phyloP scores from a whole-genome alignment of 2,797 vertebrate species.

The Oreochromis mossambicus region DNA sequence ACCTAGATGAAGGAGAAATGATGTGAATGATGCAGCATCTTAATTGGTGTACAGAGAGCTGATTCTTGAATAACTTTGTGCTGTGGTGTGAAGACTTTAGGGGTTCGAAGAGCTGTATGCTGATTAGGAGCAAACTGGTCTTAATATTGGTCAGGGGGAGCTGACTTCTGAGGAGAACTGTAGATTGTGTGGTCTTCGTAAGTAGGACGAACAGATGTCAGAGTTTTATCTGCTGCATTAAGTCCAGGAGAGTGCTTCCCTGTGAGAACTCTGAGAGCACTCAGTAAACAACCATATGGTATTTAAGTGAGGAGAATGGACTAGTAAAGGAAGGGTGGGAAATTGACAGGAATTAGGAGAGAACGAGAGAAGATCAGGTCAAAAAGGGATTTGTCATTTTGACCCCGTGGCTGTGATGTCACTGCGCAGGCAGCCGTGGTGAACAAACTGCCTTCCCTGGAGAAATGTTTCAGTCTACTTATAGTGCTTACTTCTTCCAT shows the following conservation, averaged over 20 bases:
- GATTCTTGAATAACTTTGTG: neutral
- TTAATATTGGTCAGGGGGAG: neutral
- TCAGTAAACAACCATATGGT: constrained; percentile 59
- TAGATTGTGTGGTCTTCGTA: constrained; percentile 56
- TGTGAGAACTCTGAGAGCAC: constrained; percentile 41
- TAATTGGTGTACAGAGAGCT: constrained; percentile 6
- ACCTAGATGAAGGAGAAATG: constrained; percentile 18
- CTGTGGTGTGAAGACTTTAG: neutral
- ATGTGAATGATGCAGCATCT: neutral
- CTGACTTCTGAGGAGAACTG: constrained; percentile 36
- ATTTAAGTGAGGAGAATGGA: constrained; percentile 1
- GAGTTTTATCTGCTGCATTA: constrained; percentile 71
- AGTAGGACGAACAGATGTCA: constrained; percentile 78
- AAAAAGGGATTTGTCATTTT: neutral
- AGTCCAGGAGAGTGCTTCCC: constrained; percentile 67
- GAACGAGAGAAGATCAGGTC: constrained; percentile 7
- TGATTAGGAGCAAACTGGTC: constrained; percentile 7
- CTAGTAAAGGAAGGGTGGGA: neutral
- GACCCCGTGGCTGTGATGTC: constrained; percentile 7
- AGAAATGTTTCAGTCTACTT: constrained; percentile 27
- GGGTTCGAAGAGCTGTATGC: neutral
- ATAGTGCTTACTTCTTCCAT: neutral
- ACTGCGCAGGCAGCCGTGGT: constrained; percentile 36
- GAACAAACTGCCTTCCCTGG: constrained; percentile 1
- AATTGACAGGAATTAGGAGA: neutral